Base-by-base conservation (phyloP, 1,140 invertebrate species). In the Saccostrea echinata region DNA sequence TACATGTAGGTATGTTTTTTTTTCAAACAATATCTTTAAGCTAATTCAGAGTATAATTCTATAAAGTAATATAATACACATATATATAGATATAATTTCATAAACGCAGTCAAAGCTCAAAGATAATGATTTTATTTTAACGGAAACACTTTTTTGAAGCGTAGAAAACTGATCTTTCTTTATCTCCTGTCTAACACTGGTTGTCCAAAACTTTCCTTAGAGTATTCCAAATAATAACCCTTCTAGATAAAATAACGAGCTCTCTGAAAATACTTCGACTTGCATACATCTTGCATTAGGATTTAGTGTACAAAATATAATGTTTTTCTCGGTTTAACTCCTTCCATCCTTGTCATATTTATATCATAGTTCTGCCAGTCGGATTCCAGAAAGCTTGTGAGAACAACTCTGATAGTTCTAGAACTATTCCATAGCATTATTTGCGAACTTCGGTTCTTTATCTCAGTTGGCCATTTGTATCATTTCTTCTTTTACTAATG, bases 321-420 rank as follows among this genome's bases (percentile, higher is more conserved):
- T 18, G 88, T 91, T n/a, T 82, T 35, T 18, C 88, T 80, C n/a
- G 91, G 82, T 76, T 91, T 68, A 13, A 90, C 30, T 24, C 84
- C 85, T 68, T 93, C 92, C 90, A 92, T 90, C 52, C 85, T 71
- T 16, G 92, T 91, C 90, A 93, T 94, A 88, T 96, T 96, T 21
- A 96, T 95, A 92, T 97, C 96, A 95, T 96, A 97, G 64, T 95
- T 91, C 91, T 96, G 97, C 96, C 96, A 97, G 35, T 96, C 95
- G 35, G 81, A 84, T 1, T 84, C 21, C 2, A 88, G 16, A 88
- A 68, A 88, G 21, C 13, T 84, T 24, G 11, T 84, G 1, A 83
- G 84, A 35, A 84, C 3, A 6, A 88, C 92, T 30, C 97, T 93
- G 57, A 97, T 93, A 43, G 96, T 96, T 93, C 96, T 96, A 71